phyloP scores from a whole-genome alignment of 2,888 invertebrate genomes.

The Thelaira solivaga region DNA sequence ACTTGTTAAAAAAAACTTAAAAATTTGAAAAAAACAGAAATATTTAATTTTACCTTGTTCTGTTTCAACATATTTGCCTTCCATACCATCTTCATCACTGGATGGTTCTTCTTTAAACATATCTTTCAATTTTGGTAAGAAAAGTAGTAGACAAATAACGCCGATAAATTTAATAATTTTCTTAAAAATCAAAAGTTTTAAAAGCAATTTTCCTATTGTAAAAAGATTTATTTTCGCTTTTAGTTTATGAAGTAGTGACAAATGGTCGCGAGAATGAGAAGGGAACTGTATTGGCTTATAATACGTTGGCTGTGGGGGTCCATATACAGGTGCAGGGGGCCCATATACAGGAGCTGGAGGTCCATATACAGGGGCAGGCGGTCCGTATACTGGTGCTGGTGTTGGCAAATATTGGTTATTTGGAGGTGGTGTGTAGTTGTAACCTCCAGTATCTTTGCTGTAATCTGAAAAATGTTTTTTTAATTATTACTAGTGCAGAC shows the following conservation, averaged over 20 bases:
- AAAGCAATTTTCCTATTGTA: conserved; percentile 84
- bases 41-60: conserved; percentile 67
- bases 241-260: conserved; percentile 82
- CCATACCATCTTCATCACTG: conserved; percentile 69
- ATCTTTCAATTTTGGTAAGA: conserved; percentile 83
- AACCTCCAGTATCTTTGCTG: conserved; percentile 61
- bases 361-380: conserved; percentile 75
- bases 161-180: conserved; percentile 89
- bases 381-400: conserved; percentile 77
- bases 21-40: background rate
- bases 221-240: conserved; percentile 84
- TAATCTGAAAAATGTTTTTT: conserved; percentile 10
- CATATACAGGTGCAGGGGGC: conserved; percentile 76
- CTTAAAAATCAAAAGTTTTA: conserved; percentile 88
- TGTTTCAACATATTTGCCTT: conserved; percentile 68
- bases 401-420: conserved; percentile 67
- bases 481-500: too few relatives aligned
- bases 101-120: conserved; percentile 69
- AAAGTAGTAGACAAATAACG: conserved; percentile 84
- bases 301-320: conserved; percentile 49
- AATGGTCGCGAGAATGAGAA: conserved; percentile 70
- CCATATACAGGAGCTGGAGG: conserved; percentile 76
- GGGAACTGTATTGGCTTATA: conserved; percentile 66
- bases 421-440: conserved; percentile 67
- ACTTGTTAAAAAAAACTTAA: background rate